A percentile compares a stretch with the other conserved stretches of the same genome.
Conservation (phyloP, 2,888 invertebrate species). For the Rhamphomyia laevipes region DNA sequence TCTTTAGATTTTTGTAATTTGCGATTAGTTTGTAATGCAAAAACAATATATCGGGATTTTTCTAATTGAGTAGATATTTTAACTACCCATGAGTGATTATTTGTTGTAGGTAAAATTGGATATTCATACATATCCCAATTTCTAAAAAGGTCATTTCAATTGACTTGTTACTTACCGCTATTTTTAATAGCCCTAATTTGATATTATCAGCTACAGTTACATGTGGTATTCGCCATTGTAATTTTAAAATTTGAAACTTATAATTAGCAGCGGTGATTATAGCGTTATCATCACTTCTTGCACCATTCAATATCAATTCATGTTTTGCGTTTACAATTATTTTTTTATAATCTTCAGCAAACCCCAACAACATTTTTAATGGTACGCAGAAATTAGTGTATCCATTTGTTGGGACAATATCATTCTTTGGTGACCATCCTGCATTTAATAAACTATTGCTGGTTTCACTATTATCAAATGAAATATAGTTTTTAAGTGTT, state of each 20-base stretch:
- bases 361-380: too few species aligned
- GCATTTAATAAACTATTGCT: too few species aligned
- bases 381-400: too few species aligned
- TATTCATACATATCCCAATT: conserved; percentile 32
- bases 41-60: conserved; percentile 29
- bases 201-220: conserved; percentile 18
- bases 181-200: conserved; percentile 17
- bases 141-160: conserved; percentile 19
- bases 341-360: too few species aligned
- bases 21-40: conserved; percentile 29
- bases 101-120: conserved; percentile 21
- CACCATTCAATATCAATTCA: too few species aligned
- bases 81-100: conserved; percentile 25
- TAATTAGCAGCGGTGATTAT: conserved; percentile 6
- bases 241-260: conserved; percentile 15
- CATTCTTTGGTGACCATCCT: too few species aligned
- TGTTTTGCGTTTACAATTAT: too few species aligned
- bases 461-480: too few species aligned
- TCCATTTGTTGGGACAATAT: too few species aligned
- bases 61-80: conserved; percentile 26
- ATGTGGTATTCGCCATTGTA: conserved; percentile 17
- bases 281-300: conserved; percentile 21
- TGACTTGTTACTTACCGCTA: not conserved
- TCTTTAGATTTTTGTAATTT: conserved; percentile 21
- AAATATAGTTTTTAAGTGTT: conserved; percentile 25